Conservation (phyloP, 1,140 invertebrate genomes). For the Macrobrachium rosenbergii region DNA sequence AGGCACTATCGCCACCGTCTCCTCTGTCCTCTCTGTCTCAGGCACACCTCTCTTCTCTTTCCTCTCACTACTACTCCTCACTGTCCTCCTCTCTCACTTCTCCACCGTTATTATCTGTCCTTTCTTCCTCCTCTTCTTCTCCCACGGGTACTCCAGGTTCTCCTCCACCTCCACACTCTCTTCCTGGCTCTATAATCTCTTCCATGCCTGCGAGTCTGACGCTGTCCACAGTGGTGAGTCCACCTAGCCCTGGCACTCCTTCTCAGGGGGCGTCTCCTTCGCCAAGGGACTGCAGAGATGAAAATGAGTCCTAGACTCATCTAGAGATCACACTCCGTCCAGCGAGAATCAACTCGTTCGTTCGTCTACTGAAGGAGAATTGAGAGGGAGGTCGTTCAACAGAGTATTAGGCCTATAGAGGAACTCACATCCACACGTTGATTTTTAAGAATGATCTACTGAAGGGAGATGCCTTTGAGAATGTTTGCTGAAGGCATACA, state of each 20-base stretch:
- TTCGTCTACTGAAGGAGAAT: too few species aligned
- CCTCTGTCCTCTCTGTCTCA: conserved; percentile 22
- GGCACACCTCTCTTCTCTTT: conserved; percentile 29
- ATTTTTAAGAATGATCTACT: too few species aligned
- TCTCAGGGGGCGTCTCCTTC: neutral
- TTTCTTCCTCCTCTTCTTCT: neutral
- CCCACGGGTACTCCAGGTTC: neutral
- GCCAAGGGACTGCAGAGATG: too few species aligned
- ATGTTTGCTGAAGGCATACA: too few species aligned
- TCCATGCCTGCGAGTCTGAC: neutral
- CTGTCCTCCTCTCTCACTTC: conserved; percentile 17
- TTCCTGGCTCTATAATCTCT: neutral
- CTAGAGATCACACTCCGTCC: neutral
- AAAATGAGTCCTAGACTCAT: too few species aligned
- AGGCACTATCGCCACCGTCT: conserved; percentile 21
- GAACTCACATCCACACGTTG: too few species aligned
- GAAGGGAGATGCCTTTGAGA: too few species aligned
- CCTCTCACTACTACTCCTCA: conserved; percentile 17
- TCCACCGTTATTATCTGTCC: neutral
- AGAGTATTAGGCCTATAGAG: too few species aligned
- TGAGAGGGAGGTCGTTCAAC: too few species aligned
- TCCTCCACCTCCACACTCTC: conserved; percentile 14
- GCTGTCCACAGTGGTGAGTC: conserved; percentile 31
- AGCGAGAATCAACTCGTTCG: neutral
- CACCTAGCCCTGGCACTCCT: conserved; percentile 21